These are phyloP conservation scores for Vombatus ursinus DNA, from an alignment of 2,113 vertebrate genomes.

Conservation along the genomic window DNA sequence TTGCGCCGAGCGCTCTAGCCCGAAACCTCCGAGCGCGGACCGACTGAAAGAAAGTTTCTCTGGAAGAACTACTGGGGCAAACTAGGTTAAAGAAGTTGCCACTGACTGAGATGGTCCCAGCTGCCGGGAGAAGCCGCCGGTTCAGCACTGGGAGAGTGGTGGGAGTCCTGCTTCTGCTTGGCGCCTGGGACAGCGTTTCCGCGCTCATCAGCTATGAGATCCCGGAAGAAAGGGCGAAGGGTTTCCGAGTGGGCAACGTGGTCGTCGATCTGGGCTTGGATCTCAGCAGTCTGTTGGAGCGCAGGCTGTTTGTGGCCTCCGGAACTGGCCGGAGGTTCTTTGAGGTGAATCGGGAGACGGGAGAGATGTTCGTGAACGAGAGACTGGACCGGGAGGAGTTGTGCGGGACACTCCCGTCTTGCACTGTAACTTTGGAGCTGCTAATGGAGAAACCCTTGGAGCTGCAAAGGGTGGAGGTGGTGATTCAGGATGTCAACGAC, in stretches of 20 bases:
- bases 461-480: constrained; percentile 85
- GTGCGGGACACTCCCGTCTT: constrained; percentile 84
- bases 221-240: constrained; percentile 85
- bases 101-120: constrained; percentile 84
- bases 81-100: constrained; percentile 57
- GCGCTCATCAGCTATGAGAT: constrained; percentile 85
- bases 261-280: constrained; percentile 84
- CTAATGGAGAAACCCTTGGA: constrained; percentile 87
- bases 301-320: constrained; percentile 82
- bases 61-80: constrained; percentile 26
- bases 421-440: constrained; percentile 86
- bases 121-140: constrained; percentile 80
- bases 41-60: constrained; percentile 76
- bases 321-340: constrained; percentile 84
- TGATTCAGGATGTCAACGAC: constrained; percentile 89
- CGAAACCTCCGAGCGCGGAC: constrained; percentile 74
- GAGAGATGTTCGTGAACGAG: constrained; percentile 85
- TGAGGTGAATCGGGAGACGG: constrained; percentile 83
- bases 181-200: constrained; percentile 75
- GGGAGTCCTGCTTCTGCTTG: constrained; percentile 82
- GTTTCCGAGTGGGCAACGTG: constrained; percentile 85
- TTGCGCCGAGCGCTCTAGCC: constrained; percentile 74
- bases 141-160: constrained; percentile 83
- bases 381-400: constrained; percentile 88
- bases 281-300: constrained; percentile 75